These are phyloP conservation scores for Lordiphosa clarofinis DNA, from an alignment of 1,140 invertebrate species.

Conservation along the genomic window DNA sequence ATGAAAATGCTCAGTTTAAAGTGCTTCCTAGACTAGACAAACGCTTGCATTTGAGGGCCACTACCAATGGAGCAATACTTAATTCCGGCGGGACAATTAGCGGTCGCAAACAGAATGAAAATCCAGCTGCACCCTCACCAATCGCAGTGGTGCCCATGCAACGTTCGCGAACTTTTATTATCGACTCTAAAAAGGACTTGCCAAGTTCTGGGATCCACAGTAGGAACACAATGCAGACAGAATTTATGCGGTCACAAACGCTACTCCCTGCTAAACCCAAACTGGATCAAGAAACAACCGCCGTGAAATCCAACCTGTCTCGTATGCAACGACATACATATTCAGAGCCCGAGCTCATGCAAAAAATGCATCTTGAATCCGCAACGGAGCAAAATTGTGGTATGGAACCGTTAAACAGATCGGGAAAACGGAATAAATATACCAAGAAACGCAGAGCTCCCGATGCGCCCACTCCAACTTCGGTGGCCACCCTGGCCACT, in stretches of 20 bases:
- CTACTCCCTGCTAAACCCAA: constrained; percentile 28
- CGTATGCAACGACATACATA: constrained; percentile 40
- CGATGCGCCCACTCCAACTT: constrained; percentile 16
- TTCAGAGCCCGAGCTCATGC: constrained; percentile 43
- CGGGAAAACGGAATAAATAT: constrained; percentile 42
- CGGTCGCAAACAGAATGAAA: constrained; percentile 79
- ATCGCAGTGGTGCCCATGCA: constrained; percentile 12
- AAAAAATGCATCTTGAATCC: constrained; percentile 12
- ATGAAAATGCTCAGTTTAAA: constrained; percentile 79
- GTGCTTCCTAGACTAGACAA: constrained; percentile 85
- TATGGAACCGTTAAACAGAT: neutral
- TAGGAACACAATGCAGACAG: neutral
- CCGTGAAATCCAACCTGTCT: constrained; percentile 17
- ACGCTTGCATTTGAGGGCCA: constrained; percentile 84
- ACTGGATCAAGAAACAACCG: constrained; percentile 5
- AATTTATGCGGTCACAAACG: constrained; percentile 48
- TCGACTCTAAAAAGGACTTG: constrained; percentile 11
- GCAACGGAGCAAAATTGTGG: neutral
- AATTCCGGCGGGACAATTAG: constrained; percentile 89
- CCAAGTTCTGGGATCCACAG: no score
- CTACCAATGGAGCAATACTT: constrained; percentile 89
- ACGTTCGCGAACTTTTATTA: constrained; percentile 36
- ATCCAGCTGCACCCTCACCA: neutral
- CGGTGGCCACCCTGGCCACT: neutral
- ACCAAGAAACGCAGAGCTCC: constrained; percentile 52